Conservation (phyloP, 2,113 vertebrate species). For the Ptychochromis oligacanthus region DNA sequence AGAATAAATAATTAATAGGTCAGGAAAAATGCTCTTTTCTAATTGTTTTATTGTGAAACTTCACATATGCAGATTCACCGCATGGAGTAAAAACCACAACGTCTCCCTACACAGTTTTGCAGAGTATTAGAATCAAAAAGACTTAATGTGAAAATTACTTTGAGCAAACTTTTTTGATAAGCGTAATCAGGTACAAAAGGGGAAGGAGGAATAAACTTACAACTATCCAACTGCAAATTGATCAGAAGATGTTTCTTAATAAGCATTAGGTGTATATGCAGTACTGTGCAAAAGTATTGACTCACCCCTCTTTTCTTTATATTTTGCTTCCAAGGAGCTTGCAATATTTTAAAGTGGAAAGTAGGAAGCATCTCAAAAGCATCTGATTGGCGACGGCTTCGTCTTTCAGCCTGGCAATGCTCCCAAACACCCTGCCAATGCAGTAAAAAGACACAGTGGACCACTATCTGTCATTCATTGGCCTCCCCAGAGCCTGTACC, state of each 20-base stretch:
- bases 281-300: not conserved
- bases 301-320: not conserved
- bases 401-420: too few species aligned
- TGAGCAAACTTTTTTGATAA: too few species aligned
- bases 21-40: too few species aligned
- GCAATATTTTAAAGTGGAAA: not conserved
- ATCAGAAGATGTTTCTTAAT: not conserved
- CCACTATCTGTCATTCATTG: too few species aligned
- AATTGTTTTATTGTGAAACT: too few species aligned
- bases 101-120: too few species aligned
- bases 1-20: too few species aligned
- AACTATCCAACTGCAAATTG: not conserved
- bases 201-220: not conserved
- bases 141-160: too few species aligned
- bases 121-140: too few species aligned
- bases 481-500: not conserved
- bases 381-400: not conserved
- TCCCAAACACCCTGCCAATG: too few species aligned
- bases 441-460: not conserved
- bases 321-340: not conserved
- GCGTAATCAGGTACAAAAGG: not conserved
- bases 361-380: not conserved
- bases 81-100: too few species aligned
- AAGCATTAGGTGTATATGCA: not conserved
- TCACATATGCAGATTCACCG: too few species aligned